phyloP scores from a whole-genome alignment of 2,113 vertebrate species.

The Amphiprion percula region DNA sequence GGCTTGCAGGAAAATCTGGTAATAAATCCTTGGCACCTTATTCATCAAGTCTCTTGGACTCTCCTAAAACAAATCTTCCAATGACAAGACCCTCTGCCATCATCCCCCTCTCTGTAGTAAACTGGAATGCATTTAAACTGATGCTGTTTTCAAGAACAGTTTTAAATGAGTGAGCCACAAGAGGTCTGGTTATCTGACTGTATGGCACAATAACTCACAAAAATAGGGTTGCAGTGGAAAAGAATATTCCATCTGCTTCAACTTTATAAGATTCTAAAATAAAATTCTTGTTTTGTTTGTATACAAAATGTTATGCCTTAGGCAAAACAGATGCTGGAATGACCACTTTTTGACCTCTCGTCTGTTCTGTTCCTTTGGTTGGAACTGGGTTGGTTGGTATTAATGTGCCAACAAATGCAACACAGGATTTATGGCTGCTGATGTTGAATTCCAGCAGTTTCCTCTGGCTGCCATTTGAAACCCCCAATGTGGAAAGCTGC shows the following conservation, averaged over 20 bases:
- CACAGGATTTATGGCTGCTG: conserved; percentile 14
- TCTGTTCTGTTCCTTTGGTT: neutral
- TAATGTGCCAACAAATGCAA: neutral
- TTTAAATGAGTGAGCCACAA: conserved; percentile 28
- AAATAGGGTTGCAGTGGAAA: too few relatives aligned
- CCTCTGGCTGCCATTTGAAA: conserved; percentile 26
- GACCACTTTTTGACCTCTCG: neutral
- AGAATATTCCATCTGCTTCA: too few relatives aligned
- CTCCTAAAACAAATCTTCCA: conserved; percentile 44
- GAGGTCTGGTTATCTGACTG: conserved; percentile 11
- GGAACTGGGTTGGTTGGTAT: neutral
- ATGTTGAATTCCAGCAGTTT: conserved; percentile 20
- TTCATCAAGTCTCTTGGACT: conserved; percentile 44
- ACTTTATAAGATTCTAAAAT: neutral
- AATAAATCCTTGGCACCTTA: conserved; percentile 60
- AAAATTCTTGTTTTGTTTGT: conserved; percentile 6
- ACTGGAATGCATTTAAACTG: conserved; percentile 23
- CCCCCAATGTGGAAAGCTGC: conserved; percentile 23
- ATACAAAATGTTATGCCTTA: neutral
- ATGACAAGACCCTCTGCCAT: conserved; percentile 28
- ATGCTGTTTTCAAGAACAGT: conserved; percentile 30
- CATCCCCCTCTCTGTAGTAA: neutral
- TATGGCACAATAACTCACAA: neutral
- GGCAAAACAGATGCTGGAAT: conserved; percentile 1
- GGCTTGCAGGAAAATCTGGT: conserved; percentile 52